Evolutionary conservation across 2,888 invertebrate species (phyloP), one percentile per base, ranked within the genome.

Genomic region (Orgyia antiqua): DNA sequence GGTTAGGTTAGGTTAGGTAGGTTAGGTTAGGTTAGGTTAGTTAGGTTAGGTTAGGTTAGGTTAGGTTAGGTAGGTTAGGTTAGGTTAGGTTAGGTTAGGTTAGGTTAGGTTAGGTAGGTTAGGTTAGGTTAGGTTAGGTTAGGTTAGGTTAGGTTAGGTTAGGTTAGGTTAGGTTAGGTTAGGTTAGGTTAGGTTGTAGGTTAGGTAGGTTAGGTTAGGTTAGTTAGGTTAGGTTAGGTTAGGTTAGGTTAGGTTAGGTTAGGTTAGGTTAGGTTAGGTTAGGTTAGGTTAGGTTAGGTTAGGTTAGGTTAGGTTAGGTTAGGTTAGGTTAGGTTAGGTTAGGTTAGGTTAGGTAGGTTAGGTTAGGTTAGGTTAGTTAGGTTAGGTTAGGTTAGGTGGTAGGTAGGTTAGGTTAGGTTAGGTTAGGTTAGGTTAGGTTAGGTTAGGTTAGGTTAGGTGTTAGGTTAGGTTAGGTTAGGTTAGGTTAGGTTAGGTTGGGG

Each of bases 91-190:
- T n/a, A n/a, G n/a, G n/a, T n/a, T n/a, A n/a, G n/a, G n/a, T n/a
- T n/a, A n/a, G n/a, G n/a, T n/a, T n/a, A n/a, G n/a, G n/a, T 15
- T 24, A 19, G 7, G n/a, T n/a, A n/a, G n/a, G n/a, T n/a, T n/a
- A n/a, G n/a, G n/a, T n/a, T n/a, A n/a, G n/a, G n/a, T n/a, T 15
- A 26, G 15, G 13, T 26, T 26, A 15, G 13, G 13, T 26, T 15
- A 26, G 15, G 15, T 15, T 26, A 26, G 26, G 26, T 26, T 26
- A 26, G 26, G 26, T 26, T 26, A 39, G 39, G n/a, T n/a, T n/a
- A n/a, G n/a, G 42, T 40, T 40, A 42, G 45, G 43, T 44, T 42
- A 40, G 40, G 42, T 40, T 39, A 29, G 21, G 45, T 39, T 39
- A 39, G 39, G 36, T 33, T 36, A 41, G 34, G 36, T 39, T 11